Evolutionary conservation across 2,888 invertebrate genomes (phyloP).

Genomic region (Icerya purchasi): DNA sequence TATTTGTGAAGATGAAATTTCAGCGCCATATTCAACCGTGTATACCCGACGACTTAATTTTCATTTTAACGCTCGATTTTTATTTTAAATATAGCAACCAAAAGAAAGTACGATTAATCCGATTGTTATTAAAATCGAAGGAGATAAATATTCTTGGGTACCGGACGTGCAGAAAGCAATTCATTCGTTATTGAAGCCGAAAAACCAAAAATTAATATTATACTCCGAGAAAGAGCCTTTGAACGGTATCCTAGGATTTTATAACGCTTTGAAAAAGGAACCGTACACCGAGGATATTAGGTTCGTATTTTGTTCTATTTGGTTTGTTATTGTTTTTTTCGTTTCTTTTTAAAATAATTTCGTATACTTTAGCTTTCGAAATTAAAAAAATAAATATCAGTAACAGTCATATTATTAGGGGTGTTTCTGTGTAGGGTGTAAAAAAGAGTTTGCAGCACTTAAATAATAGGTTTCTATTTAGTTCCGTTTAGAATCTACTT

Average conservation of each 20-base stretch:
- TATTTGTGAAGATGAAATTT: no score
- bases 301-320: no score
- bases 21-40: no score
- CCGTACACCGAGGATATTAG: slow-evolving; percentile 39
- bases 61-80: no score
- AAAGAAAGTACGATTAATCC: no score
- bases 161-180: slow-evolving; percentile 25
- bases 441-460: no score
- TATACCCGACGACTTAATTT: no score
- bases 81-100: no score
- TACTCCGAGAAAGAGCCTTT: slow-evolving; percentile 42
- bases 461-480: no score
- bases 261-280: slow-evolving; percentile 66
- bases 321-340: no score
- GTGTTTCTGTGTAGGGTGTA: no score
- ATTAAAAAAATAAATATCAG: background rate
- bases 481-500: no score
- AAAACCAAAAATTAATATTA: slow-evolving; percentile 35
- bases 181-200: slow-evolving; percentile 27
- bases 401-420: background rate
- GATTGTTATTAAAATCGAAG: slow-evolving; percentile 29
- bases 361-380: background rate
- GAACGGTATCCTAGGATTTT: slow-evolving; percentile 68
- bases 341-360: background rate
- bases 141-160: slow-evolving; percentile 32